Percentiles rank a stretch among this genome's conserved stretches.
Evolutionary conservation across 2,797 vertebrate genomes (phyloP).

Genomic region (Sebastes vulpes): DNA sequence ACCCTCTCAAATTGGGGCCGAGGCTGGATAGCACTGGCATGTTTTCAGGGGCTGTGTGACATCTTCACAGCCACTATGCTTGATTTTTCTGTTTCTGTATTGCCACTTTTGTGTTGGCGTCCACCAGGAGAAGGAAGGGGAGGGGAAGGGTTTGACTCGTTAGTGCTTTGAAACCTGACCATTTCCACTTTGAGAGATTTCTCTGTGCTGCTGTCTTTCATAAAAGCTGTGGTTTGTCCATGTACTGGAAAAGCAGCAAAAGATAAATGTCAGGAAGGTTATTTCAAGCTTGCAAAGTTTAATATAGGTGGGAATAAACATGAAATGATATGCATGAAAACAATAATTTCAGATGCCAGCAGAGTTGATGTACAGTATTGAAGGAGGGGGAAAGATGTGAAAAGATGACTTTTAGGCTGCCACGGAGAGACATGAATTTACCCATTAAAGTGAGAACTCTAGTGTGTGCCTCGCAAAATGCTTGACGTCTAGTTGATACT

Average conservation of each 20-base stretch:
- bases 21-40: conserved; percentile 17
- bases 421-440: conserved; percentile 60
- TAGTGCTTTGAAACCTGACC: conserved; percentile 52
- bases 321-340: conserved; percentile 66
- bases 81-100: conserved; percentile 17
- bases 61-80: conserved; percentile 40
- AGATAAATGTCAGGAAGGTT: conserved; percentile 71
- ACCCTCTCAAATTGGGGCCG: conserved; percentile 41
- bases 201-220: conserved; percentile 45
- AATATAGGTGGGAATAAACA: conserved; percentile 64
- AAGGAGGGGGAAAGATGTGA: conserved; percentile 48
- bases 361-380: conserved; percentile 66
- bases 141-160: conserved; percentile 29
- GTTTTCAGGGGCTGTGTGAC: conserved; percentile 37
- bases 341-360: conserved; percentile 73
- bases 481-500: conserved; percentile 75
- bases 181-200: conserved; percentile 49
- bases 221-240: conserved; percentile 44
- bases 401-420: conserved; percentile 65
- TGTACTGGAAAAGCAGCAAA: conserved; percentile 25
- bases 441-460: conserved; percentile 69
- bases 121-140: conserved; percentile 4
- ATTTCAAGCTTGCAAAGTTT: conserved; percentile 56
- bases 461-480: conserved; percentile 62
- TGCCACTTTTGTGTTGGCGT: conserved; percentile 43